These are phyloP conservation scores for Brachionus rubens DNA, from an alignment of 1,140 invertebrate genomes.

Conservation along the genomic window DNA sequence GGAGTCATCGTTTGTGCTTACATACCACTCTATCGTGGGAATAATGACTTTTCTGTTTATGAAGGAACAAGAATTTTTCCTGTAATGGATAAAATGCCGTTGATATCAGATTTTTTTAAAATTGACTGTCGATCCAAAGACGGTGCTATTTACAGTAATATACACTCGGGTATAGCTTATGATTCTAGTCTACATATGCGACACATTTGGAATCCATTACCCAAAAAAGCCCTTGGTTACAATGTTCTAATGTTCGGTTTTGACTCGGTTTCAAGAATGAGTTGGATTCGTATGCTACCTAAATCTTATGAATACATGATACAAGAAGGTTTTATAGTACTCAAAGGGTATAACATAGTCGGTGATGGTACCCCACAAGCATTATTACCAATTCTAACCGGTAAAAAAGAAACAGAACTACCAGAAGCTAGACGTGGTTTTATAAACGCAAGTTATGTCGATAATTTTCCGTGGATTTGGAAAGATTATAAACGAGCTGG, in stretches of 20 bases:
- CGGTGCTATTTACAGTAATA: slow-evolving; percentile 52
- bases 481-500: slow-evolving; percentile 63
- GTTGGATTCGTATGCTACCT: slow-evolving; percentile 79
- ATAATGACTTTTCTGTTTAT: background rate
- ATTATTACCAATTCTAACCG: slow-evolving; percentile 73
- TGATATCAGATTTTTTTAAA: slow-evolving; percentile 54
- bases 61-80: slow-evolving; percentile 41
- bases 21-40: slow-evolving; percentile 17
- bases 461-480: slow-evolving; percentile 68
- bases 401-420: slow-evolving; percentile 78
- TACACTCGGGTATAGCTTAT: slow-evolving; percentile 52
- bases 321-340: slow-evolving; percentile 55
- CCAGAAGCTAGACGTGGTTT: slow-evolving; percentile 77
- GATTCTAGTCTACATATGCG: slow-evolving; percentile 53
- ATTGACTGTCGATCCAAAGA: slow-evolving; percentile 51
- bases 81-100: slow-evolving; percentile 48
- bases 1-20: slow-evolving; percentile 32
- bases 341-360: slow-evolving; percentile 49
- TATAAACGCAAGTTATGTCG: slow-evolving; percentile 68
- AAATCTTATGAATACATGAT: slow-evolving; percentile 74
- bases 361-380: slow-evolving; percentile 49
- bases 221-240: slow-evolving; percentile 63
- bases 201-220: slow-evolving; percentile 63
- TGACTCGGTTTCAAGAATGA: slow-evolving; percentile 81
- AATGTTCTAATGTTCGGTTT: slow-evolving; percentile 85